Evolutionary conservation across 35 echinoderm and acorn worm genomes (phyloP).

Genomic region (Holothuria glaberrima): DNA sequence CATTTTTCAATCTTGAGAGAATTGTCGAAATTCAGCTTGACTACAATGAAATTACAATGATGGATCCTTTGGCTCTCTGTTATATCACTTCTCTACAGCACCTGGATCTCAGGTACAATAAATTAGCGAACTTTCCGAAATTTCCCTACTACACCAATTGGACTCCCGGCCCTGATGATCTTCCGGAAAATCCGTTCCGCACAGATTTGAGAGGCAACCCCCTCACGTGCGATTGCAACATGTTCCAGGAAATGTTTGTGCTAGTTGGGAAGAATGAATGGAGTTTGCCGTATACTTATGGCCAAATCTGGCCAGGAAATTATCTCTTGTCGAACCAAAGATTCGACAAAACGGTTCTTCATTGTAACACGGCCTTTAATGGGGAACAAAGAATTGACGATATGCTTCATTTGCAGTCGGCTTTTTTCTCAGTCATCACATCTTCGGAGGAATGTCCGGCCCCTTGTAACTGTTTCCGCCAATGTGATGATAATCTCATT

Average conservation of each 20-base stretch:
- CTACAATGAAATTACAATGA: background rate
- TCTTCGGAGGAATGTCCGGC: background rate
- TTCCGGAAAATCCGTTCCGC: background rate
- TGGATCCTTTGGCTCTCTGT: background rate
- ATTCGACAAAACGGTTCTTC: background rate
- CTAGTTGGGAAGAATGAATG: background rate
- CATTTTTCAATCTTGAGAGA: slow-evolving; percentile 7
- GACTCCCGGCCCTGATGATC: background rate
- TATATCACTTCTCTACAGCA: background rate
- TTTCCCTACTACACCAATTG: background rate
- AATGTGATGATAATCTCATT: background rate
- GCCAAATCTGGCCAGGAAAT: background rate
- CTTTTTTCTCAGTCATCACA: background rate
- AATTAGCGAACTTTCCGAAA: background rate
- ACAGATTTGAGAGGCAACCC: slow-evolving; percentile 19
- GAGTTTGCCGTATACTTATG: background rate
- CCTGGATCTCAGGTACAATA: background rate
- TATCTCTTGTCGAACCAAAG: slow-evolving; percentile 13
- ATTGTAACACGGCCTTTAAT: background rate
- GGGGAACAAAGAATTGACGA: background rate
- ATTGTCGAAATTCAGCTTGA: slow-evolving; percentile 7
- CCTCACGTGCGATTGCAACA: slow-evolving; percentile 18
- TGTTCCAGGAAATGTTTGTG: slow-evolving; percentile 3
- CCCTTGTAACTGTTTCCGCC: background rate
- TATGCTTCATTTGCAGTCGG: background rate